Evolutionary conservation across 1,140 invertebrate species (phyloP).

Genomic region (Cyclargus thomasi): DNA sequence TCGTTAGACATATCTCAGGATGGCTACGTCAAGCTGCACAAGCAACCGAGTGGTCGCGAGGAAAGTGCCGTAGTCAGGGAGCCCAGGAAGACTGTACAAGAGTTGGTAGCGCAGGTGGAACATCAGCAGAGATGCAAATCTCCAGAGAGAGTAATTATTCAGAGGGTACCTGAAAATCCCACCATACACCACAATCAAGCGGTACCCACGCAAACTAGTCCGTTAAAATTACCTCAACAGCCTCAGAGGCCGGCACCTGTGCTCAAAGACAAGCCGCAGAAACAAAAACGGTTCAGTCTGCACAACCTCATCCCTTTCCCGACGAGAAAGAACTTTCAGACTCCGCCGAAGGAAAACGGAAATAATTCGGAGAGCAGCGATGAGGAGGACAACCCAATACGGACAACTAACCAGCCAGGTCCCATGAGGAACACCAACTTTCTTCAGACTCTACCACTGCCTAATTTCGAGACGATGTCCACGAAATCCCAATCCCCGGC

Average conservation of each 20-base stretch:
- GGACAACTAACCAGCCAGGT: conserved; percentile 69
- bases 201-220: conserved; percentile 37
- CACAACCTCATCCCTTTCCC: conserved; percentile 72
- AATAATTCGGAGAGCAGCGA: conserved; percentile 76
- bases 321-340: conserved; percentile 70
- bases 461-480: conserved; percentile 76
- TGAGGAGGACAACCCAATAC: conserved; percentile 75
- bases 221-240: conserved; percentile 63
- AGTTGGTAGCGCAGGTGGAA: conserved; percentile 77
- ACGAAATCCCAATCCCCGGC: conserved; percentile 68
- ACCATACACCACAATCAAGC: conserved; percentile 27
- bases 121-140: conserved; percentile 61
- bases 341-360: conserved; percentile 65
- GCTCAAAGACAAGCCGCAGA: conserved; percentile 68
- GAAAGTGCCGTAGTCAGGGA: conserved; percentile 43
- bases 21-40: conserved; percentile 67
- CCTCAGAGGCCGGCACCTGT: conserved; percentile 61
- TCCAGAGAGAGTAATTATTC: conserved; percentile 43
- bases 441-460: conserved; percentile 66
- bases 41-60: conserved; percentile 50
- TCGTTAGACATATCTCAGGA: conserved; percentile 67
- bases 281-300: conserved; percentile 71
- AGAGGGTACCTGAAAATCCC: conserved; percentile 41
- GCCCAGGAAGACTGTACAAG: conserved; percentile 75
- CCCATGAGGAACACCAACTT: conserved; percentile 75